Percentiles rank a stretch among this genome's conserved stretches.
phyloP scores from a whole-genome alignment of 2,797 vertebrate species.

The Pseudomugil tenellus region DNA sequence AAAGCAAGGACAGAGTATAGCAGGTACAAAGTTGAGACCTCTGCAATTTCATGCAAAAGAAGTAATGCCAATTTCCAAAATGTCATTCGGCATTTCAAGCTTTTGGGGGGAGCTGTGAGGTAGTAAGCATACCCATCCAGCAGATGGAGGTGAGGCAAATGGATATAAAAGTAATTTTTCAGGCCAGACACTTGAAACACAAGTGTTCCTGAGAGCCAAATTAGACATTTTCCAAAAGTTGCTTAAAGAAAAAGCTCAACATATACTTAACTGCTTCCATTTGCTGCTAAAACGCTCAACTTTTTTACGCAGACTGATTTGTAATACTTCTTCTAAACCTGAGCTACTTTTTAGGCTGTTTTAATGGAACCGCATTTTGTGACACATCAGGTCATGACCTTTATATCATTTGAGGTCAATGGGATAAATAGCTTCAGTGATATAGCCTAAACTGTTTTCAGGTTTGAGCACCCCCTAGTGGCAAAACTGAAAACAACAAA shows the following conservation, averaged over 20 bases:
- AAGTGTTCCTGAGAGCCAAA: conserved; percentile 28
- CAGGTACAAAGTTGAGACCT: background rate
- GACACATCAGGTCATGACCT: too few relatives aligned
- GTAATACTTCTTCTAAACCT: conserved; percentile 16
- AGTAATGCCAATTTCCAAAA: conserved; percentile 28
- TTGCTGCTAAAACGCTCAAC: conserved; percentile 54
- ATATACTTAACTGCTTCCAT: conserved; percentile 63
- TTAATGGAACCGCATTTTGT: conserved; percentile 36
- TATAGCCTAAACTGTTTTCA: too few relatives aligned
- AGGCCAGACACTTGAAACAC: conserved; percentile 5
- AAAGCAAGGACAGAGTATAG: conserved; percentile 5
- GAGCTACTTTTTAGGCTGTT: conserved; percentile 14
- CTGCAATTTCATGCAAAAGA: conserved; percentile 48
- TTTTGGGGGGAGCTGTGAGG: background rate
- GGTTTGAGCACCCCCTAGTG: too few relatives aligned
- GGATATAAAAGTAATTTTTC: conserved; percentile 22
- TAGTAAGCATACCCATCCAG: background rate
- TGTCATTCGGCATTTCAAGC: conserved; percentile 24
- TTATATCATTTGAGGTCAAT: too few relatives aligned
- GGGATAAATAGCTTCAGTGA: too few relatives aligned
- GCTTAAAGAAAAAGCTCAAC: conserved; percentile 33
- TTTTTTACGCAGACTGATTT: conserved; percentile 1
- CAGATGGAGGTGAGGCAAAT: conserved; percentile 10
- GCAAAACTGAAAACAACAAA: too few relatives aligned
- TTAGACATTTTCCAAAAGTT: conserved; percentile 32